These are phyloP conservation scores for Drosophila eugracilis DNA, from an alignment of 1,140 invertebrate genomes.

Conservation along the genomic window DNA sequence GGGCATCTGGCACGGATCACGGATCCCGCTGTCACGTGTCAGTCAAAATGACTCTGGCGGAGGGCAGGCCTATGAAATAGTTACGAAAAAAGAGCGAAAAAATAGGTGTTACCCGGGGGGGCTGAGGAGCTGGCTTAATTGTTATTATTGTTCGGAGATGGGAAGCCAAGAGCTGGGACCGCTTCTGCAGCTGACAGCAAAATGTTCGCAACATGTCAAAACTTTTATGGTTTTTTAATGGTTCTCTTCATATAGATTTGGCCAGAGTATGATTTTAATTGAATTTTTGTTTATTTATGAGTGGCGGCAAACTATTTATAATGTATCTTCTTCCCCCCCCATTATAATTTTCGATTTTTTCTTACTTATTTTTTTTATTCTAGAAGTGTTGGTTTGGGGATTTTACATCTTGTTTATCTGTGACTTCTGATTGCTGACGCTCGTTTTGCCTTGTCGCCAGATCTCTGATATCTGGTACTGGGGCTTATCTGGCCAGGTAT, in stretches of 20 bases:
- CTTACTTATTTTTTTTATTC: slow-evolving; percentile 2
- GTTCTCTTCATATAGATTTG: slow-evolving; percentile 43
- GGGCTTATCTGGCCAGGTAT: slow-evolving; percentile 34
- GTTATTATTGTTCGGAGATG: slow-evolving; percentile 64
- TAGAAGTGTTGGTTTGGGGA: too few species aligned
- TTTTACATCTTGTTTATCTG: slow-evolving; percentile 37
- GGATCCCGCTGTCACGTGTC: slow-evolving; percentile 60
- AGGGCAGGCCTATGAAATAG: slow-evolving; percentile 56
- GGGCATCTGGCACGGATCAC: slow-evolving; percentile 27
- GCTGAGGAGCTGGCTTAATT: slow-evolving; percentile 53
- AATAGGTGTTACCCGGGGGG: slow-evolving; percentile 61
- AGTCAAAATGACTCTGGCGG: slow-evolving; percentile 51
- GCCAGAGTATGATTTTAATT: slow-evolving; percentile 51
- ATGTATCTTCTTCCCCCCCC: slow-evolving; percentile 5
- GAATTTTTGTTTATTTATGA: slow-evolving; percentile 59
- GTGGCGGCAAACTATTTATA: slow-evolving; percentile 49
- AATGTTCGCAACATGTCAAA: slow-evolving; percentile 72
- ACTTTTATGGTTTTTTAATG: slow-evolving; percentile 67
- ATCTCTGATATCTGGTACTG: slow-evolving; percentile 41
- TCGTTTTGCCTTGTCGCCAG: slow-evolving; percentile 31
- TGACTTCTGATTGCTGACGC: slow-evolving; percentile 43
- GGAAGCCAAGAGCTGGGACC: slow-evolving; percentile 19
- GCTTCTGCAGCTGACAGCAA: slow-evolving; percentile 66
- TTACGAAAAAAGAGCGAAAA: slow-evolving; percentile 47
- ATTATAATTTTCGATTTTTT: neutral